phyloP scores from a whole-genome alignment of 1,140 invertebrate genomes.

The Delia radicum region DNA sequence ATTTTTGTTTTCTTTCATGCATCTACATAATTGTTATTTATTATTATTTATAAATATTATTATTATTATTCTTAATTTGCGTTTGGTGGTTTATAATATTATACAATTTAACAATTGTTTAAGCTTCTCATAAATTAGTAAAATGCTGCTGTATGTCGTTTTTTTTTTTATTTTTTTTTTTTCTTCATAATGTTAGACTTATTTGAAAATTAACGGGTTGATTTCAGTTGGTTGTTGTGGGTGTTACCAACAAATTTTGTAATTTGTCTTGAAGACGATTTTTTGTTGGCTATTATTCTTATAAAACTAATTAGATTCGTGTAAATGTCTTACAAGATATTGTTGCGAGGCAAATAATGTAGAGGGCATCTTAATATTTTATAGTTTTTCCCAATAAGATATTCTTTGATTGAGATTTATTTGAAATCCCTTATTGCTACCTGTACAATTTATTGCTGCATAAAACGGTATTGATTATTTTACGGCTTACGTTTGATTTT shows the following conservation, averaged over 20 bases:
- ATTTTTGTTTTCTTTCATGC: background rate
- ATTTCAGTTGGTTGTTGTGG: conserved; percentile 8
- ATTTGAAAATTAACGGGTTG: background rate
- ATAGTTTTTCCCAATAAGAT: background rate
- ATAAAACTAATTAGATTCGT: conserved; percentile 8
- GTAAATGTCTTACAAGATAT: background rate
- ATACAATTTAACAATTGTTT: conserved; percentile 23
- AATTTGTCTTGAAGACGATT: conserved; percentile 23
- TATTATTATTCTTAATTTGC: background rate
- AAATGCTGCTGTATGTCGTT: conserved; percentile 15
- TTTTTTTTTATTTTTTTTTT: background rate
- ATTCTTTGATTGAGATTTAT: too few species aligned
- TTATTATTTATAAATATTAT: background rate
- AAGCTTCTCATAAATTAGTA: conserved; percentile 22
- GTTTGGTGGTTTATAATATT: conserved; percentile 6
- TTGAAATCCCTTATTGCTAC: too few species aligned
- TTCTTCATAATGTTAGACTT: background rate
- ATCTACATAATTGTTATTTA: conserved; percentile 1
- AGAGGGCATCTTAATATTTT: background rate
- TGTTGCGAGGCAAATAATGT: background rate
- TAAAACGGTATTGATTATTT: too few species aligned
- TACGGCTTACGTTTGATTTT: too few species aligned
- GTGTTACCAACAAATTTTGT: conserved; percentile 2
- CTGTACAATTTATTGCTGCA: too few species aligned
- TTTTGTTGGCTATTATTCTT: background rate